Evolutionary conservation across 53 echinoderm and acorn worm genomes (phyloP).

Genomic region (Holothuria scabra): DNA sequence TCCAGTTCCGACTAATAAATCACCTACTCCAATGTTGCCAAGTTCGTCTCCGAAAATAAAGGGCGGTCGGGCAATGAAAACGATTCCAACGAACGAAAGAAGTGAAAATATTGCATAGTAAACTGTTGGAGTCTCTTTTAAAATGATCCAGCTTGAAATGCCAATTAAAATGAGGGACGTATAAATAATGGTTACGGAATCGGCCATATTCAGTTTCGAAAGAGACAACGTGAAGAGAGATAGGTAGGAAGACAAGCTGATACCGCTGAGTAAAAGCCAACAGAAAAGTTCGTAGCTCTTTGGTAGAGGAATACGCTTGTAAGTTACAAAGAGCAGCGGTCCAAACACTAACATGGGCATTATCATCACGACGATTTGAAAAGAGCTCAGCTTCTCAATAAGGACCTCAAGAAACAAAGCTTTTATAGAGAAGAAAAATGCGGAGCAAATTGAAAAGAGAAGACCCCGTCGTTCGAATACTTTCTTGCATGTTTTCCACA

Average conservation of each 20-base stretch:
- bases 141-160: conserved; percentile 16
- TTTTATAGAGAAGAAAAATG: conserved; percentile 10
- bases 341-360: conserved; percentile 22
- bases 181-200: conserved; percentile 9
- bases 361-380: conserved; percentile 22
- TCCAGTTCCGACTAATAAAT: background rate
- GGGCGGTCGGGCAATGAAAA: conserved; percentile 22
- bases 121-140: background rate
- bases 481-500: too few species aligned
- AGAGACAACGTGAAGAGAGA: conserved; percentile 16
- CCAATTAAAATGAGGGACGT: conserved; percentile 21
- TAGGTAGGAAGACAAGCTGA: conserved; percentile 1
- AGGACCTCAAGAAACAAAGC: conserved; percentile 13
- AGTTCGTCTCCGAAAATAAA: conserved; percentile 15
- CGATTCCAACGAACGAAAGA: conserved; percentile 12
- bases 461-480: background rate
- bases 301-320: conserved; percentile 21
- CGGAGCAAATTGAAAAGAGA: background rate
- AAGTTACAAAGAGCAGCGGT: background rate
- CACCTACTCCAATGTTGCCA: background rate
- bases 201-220: background rate
- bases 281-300: background rate
- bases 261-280: conserved; percentile 5
- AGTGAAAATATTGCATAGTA: background rate
- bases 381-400: background rate